Conservation (phyloP, 2,113 vertebrate genomes). For the Cyphomyrus plagiostoma region DNA sequence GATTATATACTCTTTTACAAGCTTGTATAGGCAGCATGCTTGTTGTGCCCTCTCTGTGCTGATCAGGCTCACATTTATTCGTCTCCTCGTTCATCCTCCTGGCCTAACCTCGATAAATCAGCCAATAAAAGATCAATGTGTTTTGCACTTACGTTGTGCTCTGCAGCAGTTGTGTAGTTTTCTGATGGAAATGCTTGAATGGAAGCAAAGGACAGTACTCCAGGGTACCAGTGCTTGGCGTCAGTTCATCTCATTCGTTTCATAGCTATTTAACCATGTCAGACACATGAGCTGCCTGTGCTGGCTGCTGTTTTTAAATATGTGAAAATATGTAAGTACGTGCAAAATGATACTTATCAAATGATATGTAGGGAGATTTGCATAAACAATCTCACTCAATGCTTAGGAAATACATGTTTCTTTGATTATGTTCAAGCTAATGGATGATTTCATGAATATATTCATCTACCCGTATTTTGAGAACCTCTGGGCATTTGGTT, state of each 20-base stretch:
- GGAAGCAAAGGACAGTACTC: not conserved
- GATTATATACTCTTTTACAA: not conserved
- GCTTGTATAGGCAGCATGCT: not conserved
- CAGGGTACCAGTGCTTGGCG: not conserved
- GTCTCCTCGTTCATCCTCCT: not conserved
- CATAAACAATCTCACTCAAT: not conserved
- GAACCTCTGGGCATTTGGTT: not conserved
- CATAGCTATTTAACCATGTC: not conserved
- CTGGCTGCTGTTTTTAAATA: not conserved
- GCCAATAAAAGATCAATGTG: not conserved
- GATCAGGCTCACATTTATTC: not conserved
- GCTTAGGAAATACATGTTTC: not conserved
- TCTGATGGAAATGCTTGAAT: not conserved
- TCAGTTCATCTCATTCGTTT: not conserved
- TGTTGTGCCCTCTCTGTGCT: not conserved
- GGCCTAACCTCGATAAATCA: not conserved
- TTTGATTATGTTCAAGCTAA: not conserved
- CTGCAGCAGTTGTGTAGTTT: not conserved
- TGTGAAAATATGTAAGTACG: not conserved
- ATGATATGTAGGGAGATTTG: not conserved
- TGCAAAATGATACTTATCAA: not conserved
- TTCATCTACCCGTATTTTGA: not conserved
- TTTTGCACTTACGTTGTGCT: not conserved
- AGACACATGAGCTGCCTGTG: not conserved
- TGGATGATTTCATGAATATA: not conserved